Conservation (phyloP, 2,797 vertebrate genomes). For the Muscicapa striata region DNA sequence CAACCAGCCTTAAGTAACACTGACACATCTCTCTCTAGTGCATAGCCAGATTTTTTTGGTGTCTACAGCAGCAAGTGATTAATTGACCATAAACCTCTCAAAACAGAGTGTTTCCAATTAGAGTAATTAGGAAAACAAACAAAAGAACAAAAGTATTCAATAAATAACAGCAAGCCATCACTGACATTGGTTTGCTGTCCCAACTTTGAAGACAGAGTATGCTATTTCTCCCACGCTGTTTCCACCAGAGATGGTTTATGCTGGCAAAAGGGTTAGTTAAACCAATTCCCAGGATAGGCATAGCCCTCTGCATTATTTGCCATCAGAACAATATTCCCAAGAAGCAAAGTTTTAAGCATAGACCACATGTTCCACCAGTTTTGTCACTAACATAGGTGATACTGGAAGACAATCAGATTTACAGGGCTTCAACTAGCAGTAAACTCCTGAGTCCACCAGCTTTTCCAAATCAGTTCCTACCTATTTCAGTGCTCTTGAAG, state of each 20-base stretch:
- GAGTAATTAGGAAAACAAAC: background rate
- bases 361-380: background rate
- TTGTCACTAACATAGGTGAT: background rate
- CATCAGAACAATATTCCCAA: background rate
- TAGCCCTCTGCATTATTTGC: background rate
- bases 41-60: background rate
- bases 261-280: background rate
- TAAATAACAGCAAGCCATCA: background rate
- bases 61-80: background rate
- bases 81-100: background rate
- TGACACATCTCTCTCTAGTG: background rate
- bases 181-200: background rate
- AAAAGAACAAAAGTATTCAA: background rate
- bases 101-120: background rate
- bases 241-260: background rate
- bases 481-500: background rate
- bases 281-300: background rate
- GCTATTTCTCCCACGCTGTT: background rate
- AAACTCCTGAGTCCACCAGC: background rate
- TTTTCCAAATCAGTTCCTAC: background rate
- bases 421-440: background rate
- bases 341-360: background rate
- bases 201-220: background rate
- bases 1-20: background rate
- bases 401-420: background rate